Evolutionary conservation across 1,140 invertebrate genomes (phyloP), one percentile per base, ranked within the genome.

Genomic region (Coenobita brevimanus): DNA sequence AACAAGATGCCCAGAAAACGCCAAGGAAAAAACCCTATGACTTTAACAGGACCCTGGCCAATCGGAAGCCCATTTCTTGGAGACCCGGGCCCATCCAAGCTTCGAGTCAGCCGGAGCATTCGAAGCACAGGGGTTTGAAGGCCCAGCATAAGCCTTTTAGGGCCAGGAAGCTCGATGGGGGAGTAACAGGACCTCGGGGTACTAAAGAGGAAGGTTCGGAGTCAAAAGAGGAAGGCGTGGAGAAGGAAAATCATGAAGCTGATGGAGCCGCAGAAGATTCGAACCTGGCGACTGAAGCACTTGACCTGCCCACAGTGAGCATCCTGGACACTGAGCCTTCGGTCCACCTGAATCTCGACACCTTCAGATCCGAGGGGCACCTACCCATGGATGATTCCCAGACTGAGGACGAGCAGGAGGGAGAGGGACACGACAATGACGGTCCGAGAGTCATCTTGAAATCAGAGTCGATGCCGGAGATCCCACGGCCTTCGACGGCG

Each of bases 41-140:
- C n/a, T 3, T 10, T 13, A 57, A 17, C 43, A 80, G 67, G 38
- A 62, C 69, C 3, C 46, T 50, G 38, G 21, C 71, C 4, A 88
- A 75, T 27, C 57, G 80, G 24, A 82, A 89, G 36, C 80, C 80
- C n/a, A 89, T 86, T 24, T 82, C 79, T 13, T 78, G 67, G 60
- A 69, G 80, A 30, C 73, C 82, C 13, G 79, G n/a, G 43, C 81
- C 85, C 46, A 82, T 89, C 15, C 89, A 71, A 21, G 38, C 76
- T 24, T 78, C 62, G n/a, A 79, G 24, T 10, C 81, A n/a, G 13
- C 82, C 73, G 21, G 71, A 64, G 54, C 60, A 13, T 17, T 30
- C 30, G n/a, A 79, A 67, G 30, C 71, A 24, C 15, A 89, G 50
- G 64, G 64, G 64, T 27, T 62, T 27, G 30, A 67, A 27, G 50